Evolutionary conservation across 2,797 vertebrate genomes (phyloP).

Genomic region (Enteromius radiatus): DNA sequence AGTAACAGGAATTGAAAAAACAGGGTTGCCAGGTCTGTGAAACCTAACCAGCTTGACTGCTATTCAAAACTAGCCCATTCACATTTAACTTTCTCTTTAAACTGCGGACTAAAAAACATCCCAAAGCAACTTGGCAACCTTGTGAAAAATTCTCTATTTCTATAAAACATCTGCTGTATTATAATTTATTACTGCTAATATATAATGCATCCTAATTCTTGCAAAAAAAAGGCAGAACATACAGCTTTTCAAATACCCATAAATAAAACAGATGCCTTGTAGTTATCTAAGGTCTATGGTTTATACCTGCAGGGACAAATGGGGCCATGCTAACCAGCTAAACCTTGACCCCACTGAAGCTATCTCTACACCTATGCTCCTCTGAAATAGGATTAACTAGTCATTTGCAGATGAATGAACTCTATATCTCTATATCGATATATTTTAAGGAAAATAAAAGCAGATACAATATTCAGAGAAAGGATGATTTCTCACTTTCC

Average conservation of each 20-base stretch:
- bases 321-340: neutral
- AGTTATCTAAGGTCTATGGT: neutral
- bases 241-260: neutral
- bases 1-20: no score
- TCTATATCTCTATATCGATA: no score
- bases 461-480: neutral
- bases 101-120: neutral
- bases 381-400: constrained; percentile 1
- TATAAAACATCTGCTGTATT: neutral
- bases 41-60: neutral
- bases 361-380: neutral
- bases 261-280: neutral
- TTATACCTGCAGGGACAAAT: neutral
- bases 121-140: neutral
- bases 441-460: neutral
- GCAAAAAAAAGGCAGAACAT: neutral
- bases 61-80: neutral
- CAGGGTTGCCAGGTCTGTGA: neutral
- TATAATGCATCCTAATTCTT: neutral
- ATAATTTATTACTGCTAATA: neutral
- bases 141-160: neutral
- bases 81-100: neutral
- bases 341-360: neutral
- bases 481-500: constrained; percentile 8
- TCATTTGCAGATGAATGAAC: neutral